These are phyloP conservation scores for Vulpes ferrilata DNA, from an alignment of 2,113 vertebrate genomes.

Conservation along the genomic window DNA sequence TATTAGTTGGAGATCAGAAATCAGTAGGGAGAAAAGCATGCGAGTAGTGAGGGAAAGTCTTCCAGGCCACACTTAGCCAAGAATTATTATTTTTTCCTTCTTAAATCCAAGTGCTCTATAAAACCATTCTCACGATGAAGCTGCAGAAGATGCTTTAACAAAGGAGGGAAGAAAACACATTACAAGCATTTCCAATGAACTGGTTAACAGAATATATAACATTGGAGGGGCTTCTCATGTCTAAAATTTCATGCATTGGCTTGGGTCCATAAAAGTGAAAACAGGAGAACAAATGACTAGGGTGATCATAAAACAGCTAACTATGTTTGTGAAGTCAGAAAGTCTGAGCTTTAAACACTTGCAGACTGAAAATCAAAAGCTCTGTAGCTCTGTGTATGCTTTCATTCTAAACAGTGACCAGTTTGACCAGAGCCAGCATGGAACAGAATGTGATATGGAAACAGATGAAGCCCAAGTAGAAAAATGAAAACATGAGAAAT, in stretches of 20 bases:
- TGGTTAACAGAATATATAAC: neutral
- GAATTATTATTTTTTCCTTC: neutral
- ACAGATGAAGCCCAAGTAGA: neutral
- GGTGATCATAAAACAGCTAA: neutral
- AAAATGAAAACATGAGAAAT: neutral
- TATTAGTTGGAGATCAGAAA: slow-evolving; percentile 6
- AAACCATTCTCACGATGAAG: neutral
- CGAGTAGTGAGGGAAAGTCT: neutral
- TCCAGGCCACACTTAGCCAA: neutral
- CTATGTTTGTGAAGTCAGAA: slow-evolving; percentile 19
- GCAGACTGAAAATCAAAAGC: neutral
- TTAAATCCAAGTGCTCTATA: neutral
- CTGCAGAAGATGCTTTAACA: neutral
- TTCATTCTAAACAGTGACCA: neutral
- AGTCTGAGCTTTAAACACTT: neutral
- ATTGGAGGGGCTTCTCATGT: neutral
- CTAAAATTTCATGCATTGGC: neutral
- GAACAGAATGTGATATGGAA: neutral
- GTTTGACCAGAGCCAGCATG: neutral
- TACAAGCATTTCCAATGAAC: neutral
- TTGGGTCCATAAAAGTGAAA: slow-evolving; percentile 23
- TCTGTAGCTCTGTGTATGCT: neutral
- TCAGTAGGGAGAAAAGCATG: neutral
- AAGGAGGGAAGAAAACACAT: neutral
- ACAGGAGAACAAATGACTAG: slow-evolving; percentile 32